A percentile compares a stretch with the other conserved stretches of the same genome.
Evolutionary conservation across 2,888 invertebrate species (phyloP).

Genomic region (Empis livida): DNA sequence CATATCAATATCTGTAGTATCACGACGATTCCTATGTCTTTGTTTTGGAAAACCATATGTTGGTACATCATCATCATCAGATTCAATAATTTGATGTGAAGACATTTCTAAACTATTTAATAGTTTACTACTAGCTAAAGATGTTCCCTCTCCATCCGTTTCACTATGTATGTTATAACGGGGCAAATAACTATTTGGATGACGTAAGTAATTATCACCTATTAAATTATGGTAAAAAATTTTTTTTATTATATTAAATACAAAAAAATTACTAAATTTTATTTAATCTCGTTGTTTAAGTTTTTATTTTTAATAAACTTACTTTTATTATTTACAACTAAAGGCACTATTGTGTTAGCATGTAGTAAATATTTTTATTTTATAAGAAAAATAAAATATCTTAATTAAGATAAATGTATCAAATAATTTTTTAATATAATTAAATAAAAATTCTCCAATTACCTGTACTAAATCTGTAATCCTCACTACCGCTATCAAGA

Average conservation of each 20-base stretch:
- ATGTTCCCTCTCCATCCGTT: conserved; percentile 43
- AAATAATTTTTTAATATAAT: background rate
- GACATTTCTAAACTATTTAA: conserved; percentile 16
- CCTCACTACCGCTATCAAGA: conserved; percentile 50
- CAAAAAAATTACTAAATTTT: background rate
- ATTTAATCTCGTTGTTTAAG: too few relatives aligned
- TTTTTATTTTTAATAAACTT: background rate
- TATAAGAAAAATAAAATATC: background rate
- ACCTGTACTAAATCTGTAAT: conserved; percentile 47
- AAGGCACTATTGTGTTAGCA: conserved; percentile 40
- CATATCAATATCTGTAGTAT: conserved; percentile 20
- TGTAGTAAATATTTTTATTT: conserved; percentile 11
- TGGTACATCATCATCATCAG: conserved; percentile 32
- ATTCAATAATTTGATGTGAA: conserved; percentile 26
- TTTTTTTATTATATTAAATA: conserved; percentile 1
- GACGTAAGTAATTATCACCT: conserved; percentile 62
- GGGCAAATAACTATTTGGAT: conserved; percentile 74
- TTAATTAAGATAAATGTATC: background rate
- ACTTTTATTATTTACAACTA: conserved; percentile 40
- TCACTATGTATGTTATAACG: conserved; percentile 53
- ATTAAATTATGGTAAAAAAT: conserved; percentile 11
- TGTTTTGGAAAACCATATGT: conserved; percentile 38
- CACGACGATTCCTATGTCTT: conserved; percentile 30
- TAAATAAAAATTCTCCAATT: conserved; percentile 11
- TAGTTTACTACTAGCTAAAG: conserved; percentile 17